Evolutionary conservation across 2,888 invertebrate species (phyloP).

Genomic region (Dicyrtoma fusca): DNA sequence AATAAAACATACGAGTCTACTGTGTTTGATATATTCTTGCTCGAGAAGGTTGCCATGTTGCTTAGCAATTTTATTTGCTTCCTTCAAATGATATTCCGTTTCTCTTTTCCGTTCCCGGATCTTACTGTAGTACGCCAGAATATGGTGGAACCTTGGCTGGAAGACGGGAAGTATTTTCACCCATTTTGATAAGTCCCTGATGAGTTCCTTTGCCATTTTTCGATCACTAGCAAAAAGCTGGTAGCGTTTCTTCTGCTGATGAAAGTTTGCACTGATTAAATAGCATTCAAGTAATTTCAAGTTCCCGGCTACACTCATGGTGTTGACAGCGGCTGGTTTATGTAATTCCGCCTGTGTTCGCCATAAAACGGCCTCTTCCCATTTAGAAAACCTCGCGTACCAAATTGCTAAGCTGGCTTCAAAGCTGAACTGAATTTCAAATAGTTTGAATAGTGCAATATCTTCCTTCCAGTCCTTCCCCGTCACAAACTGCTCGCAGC

Average conservation of each 20-base stretch:
- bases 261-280: constrained; percentile 52
- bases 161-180: constrained; percentile 40
- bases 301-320: neutral
- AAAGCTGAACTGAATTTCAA: constrained; percentile 48
- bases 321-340: constrained; percentile 33
- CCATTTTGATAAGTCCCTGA: constrained; percentile 39
- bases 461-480: constrained; percentile 47
- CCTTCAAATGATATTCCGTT: constrained; percentile 43
- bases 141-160: constrained; percentile 46
- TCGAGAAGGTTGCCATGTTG: constrained; percentile 49
- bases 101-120: constrained; percentile 45
- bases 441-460: constrained; percentile 40
- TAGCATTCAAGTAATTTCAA: constrained; percentile 50
- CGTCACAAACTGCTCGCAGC: constrained; percentile 48
- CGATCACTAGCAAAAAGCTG: constrained; percentile 50
- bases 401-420: constrained; percentile 50
- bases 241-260: constrained; percentile 51
- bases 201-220: constrained; percentile 42
- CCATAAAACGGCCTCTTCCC: constrained; percentile 49
- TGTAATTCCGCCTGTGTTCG: constrained; percentile 43
- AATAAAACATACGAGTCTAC: constrained; percentile 34
- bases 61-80: constrained; percentile 42
- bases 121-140: constrained; percentile 49
- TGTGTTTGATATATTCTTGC: constrained; percentile 52
- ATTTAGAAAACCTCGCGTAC: constrained; percentile 47